Conservation (phyloP, 2,113 vertebrate genomes). For the Tragelaphus buxtoni region DNA sequence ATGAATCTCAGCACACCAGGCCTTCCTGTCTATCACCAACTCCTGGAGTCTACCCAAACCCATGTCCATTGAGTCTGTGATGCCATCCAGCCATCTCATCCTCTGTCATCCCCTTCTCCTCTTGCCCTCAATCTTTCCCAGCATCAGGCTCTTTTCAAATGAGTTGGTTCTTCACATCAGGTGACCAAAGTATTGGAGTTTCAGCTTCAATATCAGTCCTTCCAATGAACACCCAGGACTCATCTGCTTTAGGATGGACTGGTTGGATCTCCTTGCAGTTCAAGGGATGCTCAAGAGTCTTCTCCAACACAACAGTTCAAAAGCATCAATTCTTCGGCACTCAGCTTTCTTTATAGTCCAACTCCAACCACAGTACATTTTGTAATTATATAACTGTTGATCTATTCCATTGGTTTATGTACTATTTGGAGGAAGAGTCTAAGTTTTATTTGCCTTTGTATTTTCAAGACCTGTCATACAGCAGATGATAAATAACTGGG, state of each 20-base stretch:
- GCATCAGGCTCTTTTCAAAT: neutral
- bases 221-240: neutral
- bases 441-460: neutral
- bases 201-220: neutral
- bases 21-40: too few species aligned
- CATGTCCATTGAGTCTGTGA: too few species aligned
- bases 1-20: too few species aligned
- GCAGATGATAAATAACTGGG: slow-evolving; percentile 23
- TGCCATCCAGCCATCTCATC: too few species aligned
- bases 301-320: neutral
- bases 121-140: neutral
- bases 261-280: neutral
- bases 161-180: neutral
- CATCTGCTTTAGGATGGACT: neutral
- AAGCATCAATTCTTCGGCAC: rapidly evolving
- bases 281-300: neutral
- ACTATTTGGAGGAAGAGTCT: neutral
- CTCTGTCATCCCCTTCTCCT: neutral
- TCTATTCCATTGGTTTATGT: neutral
- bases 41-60: too few species aligned
- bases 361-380: neutral
- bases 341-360: neutral
- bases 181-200: neutral
- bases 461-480: neutral
- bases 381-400: neutral